Conservation (phyloP, 2,113 vertebrate species). For the Crotophaga sulcirostris region DNA sequence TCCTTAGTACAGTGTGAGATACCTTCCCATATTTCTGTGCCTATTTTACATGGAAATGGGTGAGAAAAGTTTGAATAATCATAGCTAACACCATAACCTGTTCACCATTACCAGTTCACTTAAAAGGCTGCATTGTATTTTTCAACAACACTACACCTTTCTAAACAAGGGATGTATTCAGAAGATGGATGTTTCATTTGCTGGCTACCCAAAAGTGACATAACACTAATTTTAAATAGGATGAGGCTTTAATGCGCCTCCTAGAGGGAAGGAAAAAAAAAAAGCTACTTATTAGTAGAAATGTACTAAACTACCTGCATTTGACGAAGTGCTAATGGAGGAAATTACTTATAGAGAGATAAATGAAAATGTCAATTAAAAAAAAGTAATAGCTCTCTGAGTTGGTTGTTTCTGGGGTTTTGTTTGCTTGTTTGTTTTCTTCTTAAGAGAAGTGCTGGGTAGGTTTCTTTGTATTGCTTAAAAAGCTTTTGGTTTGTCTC, state of each 20-base stretch:
- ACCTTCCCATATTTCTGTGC: neutral
- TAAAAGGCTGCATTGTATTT: neutral
- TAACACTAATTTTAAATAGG: slow-evolving; percentile 11
- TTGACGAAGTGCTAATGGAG: slow-evolving; percentile 4
- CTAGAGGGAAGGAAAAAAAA: neutral
- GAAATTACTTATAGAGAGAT: slow-evolving; percentile 2
- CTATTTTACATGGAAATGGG: neutral
- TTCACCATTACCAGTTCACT: neutral
- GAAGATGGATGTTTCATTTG: neutral
- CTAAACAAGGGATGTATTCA: neutral
- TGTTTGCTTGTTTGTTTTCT: neutral
- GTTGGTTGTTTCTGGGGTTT: neutral
- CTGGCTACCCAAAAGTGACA: neutral
- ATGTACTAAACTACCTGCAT: neutral
- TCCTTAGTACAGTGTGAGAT: neutral
- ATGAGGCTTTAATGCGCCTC: neutral
- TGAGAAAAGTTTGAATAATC: neutral
- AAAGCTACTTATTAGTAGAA: neutral
- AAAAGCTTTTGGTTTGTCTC: neutral
- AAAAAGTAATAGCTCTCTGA: neutral
- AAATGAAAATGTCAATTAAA: slow-evolving; percentile 41
- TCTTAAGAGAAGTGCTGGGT: neutral
- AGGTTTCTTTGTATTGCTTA: neutral
- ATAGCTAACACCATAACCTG: neutral
- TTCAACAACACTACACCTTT: neutral